These are phyloP conservation scores for Ophioninae sp. DNA, from an alignment of 2,888 invertebrate genomes.

Conservation along the genomic window DNA sequence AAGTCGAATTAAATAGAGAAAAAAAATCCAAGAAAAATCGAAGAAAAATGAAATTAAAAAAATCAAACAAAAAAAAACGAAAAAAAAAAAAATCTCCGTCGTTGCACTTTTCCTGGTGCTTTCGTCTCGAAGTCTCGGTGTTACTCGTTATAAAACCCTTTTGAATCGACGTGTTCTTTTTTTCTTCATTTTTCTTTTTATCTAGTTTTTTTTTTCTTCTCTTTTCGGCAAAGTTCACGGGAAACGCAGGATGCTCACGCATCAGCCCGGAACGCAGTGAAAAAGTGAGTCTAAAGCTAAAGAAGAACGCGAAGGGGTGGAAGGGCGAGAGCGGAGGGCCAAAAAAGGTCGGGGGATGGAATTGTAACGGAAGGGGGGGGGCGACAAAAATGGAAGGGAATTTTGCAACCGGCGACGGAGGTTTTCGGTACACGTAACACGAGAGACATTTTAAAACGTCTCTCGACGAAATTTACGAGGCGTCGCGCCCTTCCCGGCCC, in stretches of 20 bases:
- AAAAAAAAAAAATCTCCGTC: conserved; percentile 7
- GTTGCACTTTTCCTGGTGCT: conserved; percentile 47
- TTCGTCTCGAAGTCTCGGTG: conserved; percentile 23
- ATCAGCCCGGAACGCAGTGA: conserved; percentile 30
- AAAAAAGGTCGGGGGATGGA: no score
- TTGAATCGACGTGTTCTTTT: conserved; percentile 2
- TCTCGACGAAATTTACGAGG: conserved; percentile 70
- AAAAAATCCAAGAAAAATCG: no score
- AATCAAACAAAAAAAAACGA: no score
- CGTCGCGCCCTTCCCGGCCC: conserved; percentile 61
- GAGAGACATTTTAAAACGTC: conserved; percentile 69
- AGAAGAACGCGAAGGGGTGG: background rate
- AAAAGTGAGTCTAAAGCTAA: conserved; percentile 21
- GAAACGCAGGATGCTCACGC: conserved; percentile 41
- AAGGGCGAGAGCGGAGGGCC: no score
- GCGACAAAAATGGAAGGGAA: conserved; percentile 59
- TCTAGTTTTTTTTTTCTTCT: conserved; percentile 33
- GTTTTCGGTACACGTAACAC: conserved; percentile 44
- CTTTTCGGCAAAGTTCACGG: conserved; percentile 21
- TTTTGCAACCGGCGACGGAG: conserved; percentile 50
- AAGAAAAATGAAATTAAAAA: no score
- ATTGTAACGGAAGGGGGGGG: background rate
- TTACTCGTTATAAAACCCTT: conserved; percentile 12
- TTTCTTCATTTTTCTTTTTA: background rate
- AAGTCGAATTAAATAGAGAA: no score